These are phyloP conservation scores for Dusona sp. DNA, from an alignment of 2,888 invertebrate species.

Conservation along the genomic window DNA sequence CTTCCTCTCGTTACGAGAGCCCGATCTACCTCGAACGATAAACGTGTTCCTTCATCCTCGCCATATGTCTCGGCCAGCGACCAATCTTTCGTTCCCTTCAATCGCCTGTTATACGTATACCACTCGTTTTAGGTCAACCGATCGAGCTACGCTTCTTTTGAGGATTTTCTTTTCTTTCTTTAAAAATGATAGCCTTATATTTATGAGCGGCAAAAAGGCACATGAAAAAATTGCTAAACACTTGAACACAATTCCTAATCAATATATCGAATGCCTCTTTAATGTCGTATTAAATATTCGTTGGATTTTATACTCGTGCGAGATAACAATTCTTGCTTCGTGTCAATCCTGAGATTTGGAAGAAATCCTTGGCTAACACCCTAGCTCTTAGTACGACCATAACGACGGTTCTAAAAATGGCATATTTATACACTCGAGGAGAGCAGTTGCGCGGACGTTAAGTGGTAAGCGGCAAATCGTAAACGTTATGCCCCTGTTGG, in stretches of 20 bases:
- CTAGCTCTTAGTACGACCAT: conserved; percentile 18
- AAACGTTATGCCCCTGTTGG: conserved; percentile 70
- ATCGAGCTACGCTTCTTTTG: not conserved
- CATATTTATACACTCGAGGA: conserved; percentile 45
- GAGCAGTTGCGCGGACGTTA: conserved; percentile 59
- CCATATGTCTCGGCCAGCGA: conserved; percentile 50
- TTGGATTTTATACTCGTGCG: not conserved
- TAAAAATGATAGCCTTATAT: not conserved
- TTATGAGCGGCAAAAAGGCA: not conserved
- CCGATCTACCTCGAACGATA: conserved; percentile 48
- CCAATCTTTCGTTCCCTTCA: conserved; percentile 45
- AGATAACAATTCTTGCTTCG: not conserved
- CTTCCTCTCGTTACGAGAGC: conserved; percentile 20
- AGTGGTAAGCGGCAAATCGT: conserved; percentile 74
- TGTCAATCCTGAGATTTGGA: not conserved
- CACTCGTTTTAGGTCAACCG: conserved; percentile 40
- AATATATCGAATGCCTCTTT: not conserved
- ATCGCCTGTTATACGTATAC: not conserved
- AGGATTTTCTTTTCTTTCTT: conserved; percentile 3
- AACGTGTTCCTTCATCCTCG: conserved; percentile 51
- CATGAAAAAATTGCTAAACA: not conserved
- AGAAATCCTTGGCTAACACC: not conserved
- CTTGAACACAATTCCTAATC: not conserved
- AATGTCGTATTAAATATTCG: not conserved
- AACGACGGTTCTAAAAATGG: conserved; percentile 50